A percentile compares a stretch with the other conserved stretches of the same genome.
Conservation (phyloP, 2,797 vertebrate genomes). For the Pagetopsis macropterus region DNA sequence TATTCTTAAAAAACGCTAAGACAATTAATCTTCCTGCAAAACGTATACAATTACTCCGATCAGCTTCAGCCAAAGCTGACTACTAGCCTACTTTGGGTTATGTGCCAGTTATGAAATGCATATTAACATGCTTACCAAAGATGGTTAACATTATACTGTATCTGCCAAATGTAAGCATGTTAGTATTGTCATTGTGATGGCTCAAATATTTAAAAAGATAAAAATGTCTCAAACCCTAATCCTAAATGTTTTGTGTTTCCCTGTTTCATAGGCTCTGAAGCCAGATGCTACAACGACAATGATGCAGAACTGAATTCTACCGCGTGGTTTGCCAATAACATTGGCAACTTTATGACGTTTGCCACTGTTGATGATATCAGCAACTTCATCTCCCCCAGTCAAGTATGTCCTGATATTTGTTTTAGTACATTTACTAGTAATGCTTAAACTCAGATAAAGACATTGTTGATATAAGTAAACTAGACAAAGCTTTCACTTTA, state of each 20-base stretch:
- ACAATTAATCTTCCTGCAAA: no score
- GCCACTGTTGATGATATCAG: constrained; percentile 67
- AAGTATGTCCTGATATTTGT: constrained; percentile 49
- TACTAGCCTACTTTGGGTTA: no score
- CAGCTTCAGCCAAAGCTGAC: no score
- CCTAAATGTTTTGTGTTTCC: not conserved
- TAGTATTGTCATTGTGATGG: no score
- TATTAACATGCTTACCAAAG: no score
- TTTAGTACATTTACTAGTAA: not conserved
- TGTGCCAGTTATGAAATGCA: no score
- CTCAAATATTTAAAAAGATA: no score
- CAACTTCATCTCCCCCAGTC: constrained; percentile 53
- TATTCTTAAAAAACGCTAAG: no score
- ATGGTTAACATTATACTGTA: no score
- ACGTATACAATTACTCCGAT: no score
- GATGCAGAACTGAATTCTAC: constrained; percentile 74
- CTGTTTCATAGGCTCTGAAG: constrained; percentile 56
- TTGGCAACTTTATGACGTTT: constrained; percentile 73
- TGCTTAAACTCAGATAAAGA: not conserved
- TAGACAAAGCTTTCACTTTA: not conserved
- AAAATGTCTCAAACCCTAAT: no score
- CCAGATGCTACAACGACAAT: constrained; percentile 70
- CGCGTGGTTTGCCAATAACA: constrained; percentile 74
- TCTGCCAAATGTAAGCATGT: no score
- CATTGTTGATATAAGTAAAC: not conserved